phyloP scores from a whole-genome alignment of 2,113 vertebrate species.

The Dissostichus mawsoni region DNA sequence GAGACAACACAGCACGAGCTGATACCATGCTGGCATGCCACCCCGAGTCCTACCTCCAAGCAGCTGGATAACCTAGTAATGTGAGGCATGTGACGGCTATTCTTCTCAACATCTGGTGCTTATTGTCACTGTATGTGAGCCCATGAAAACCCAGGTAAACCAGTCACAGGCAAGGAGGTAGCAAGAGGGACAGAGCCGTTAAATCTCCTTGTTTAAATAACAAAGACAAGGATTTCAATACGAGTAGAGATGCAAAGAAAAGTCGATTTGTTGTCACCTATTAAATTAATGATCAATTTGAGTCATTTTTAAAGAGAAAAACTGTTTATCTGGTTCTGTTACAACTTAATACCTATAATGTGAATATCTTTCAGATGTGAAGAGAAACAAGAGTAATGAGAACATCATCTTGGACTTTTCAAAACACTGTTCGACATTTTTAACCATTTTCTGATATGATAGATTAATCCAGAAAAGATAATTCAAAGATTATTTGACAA shows the following conservation, averaged over 20 bases:
- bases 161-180: background rate
- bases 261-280: too few relatives aligned
- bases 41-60: constrained; percentile 16
- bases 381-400: too few relatives aligned
- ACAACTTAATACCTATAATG: too few relatives aligned
- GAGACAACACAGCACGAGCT: constrained; percentile 20
- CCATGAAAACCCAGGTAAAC: constrained; percentile 24
- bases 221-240: background rate
- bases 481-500: too few relatives aligned
- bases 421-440: too few relatives aligned
- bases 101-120: constrained; percentile 41
- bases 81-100: constrained; percentile 39
- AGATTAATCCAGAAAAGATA: too few relatives aligned
- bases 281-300: too few relatives aligned
- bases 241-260: background rate
- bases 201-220: background rate
- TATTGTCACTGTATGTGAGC: background rate
- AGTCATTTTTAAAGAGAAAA: too few relatives aligned
- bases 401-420: too few relatives aligned
- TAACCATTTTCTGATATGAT: too few relatives aligned
- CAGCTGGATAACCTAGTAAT: constrained; percentile 14
- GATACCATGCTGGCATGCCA: constrained; percentile 23
- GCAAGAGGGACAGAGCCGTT: background rate
- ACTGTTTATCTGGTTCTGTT: too few relatives aligned
- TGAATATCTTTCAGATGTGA: too few relatives aligned